phyloP scores from a whole-genome alignment of 2,797 vertebrate genomes.

The Coregonus suidteri region DNA sequence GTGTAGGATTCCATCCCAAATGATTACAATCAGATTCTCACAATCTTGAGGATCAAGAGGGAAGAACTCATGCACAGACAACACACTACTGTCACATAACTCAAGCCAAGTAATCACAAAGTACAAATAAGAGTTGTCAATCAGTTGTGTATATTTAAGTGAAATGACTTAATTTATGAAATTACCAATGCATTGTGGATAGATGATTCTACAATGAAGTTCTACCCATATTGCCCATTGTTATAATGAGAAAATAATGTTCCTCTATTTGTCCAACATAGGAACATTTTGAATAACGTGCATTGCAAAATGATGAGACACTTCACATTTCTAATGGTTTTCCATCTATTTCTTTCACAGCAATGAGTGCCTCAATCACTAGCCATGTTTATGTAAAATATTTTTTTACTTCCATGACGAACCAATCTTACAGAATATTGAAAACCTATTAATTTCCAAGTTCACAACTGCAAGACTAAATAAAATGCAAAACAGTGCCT shows the following conservation, averaged over 20 bases:
- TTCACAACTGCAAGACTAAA: constrained; percentile 35
- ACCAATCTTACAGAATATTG: constrained; percentile 10
- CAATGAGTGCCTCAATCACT: constrained; percentile 17
- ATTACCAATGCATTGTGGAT: not conserved
- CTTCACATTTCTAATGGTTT: not conserved
- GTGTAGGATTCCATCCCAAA: constrained; percentile 4
- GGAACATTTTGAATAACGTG: not conserved
- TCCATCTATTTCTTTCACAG: not conserved
- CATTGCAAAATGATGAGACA: not conserved
- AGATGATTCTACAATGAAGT: constrained; percentile 2
- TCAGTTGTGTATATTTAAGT: too few species aligned
- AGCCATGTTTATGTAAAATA: not conserved
- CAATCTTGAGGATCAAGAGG: constrained; percentile 29
- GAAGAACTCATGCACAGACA: constrained; percentile 55
- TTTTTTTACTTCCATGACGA: not conserved
- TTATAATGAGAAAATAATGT: constrained; percentile 27
- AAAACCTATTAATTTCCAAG: constrained; percentile 12
- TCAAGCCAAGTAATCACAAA: constrained; percentile 46
- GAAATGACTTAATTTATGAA: constrained; percentile 21
- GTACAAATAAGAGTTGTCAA: constrained; percentile 51
- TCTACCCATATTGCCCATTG: not conserved
- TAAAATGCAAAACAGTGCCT: constrained; percentile 46
- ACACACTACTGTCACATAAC: constrained; percentile 34
- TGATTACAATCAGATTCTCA: constrained; percentile 46
- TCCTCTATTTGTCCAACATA: constrained; percentile 22